Evolutionary conservation across 37 sponge, comb jelly and placozoan species (phyloP).

Genomic region (Aplysina aerophoba): DNA sequence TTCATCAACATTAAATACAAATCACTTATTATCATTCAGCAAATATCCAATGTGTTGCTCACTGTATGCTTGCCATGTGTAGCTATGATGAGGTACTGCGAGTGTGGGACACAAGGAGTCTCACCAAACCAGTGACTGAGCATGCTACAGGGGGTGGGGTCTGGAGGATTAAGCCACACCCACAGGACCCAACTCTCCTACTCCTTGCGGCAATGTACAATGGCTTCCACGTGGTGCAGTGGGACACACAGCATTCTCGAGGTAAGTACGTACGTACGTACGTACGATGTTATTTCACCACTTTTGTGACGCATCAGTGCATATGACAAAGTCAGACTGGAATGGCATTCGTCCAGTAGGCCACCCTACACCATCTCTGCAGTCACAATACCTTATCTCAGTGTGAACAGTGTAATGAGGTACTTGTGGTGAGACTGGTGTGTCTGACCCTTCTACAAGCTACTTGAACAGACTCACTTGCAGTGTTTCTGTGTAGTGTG

Average conservation of each 20-base stretch:
- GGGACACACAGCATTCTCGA: not conserved
- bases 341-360: no score
- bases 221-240: conserved; percentile 47
- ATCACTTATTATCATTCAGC: not conserved
- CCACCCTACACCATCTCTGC: no score
- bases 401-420: no score
- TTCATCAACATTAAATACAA: not conserved
- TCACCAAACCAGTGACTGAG: conserved; percentile 60
- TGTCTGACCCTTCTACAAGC: no score
- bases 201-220: conserved; percentile 34
- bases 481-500: no score
- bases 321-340: no score
- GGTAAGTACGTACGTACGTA: no score
- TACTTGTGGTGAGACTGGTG: no score
- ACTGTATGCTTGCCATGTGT: not conserved
- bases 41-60: not conserved
- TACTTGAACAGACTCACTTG: no score
- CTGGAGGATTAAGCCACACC: conserved; percentile 92
- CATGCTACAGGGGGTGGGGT: conserved; percentile 83
- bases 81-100: conserved; percentile 85
- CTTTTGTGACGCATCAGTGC: no score
- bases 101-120: conserved; percentile 75
- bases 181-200: conserved; percentile 20
- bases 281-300: no score
- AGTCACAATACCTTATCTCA: no score